Conservation (phyloP, 92 coral and sea anemone genomes). For the Epizoanthus ramosus region DNA sequence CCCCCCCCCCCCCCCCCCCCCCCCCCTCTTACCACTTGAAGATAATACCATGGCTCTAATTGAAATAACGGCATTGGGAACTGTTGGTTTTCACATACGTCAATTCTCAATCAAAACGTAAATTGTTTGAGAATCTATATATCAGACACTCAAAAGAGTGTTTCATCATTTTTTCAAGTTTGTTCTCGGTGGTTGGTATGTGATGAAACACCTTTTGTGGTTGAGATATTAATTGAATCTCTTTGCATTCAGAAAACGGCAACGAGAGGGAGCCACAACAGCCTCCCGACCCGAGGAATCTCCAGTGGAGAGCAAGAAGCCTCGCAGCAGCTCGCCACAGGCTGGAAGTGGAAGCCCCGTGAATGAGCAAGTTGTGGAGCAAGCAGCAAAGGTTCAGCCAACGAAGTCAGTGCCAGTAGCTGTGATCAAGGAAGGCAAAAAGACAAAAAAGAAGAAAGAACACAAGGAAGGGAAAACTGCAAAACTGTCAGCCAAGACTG, state of each 20-base stretch:
- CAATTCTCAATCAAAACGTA: too few species aligned
- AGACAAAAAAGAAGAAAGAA: conserved; percentile 78
- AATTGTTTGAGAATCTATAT: too few species aligned
- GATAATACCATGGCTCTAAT: too few species aligned
- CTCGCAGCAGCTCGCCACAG: conserved; percentile 70
- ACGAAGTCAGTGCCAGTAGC: conserved; percentile 37
- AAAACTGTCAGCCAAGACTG: conserved; percentile 42
- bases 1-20: too few species aligned
- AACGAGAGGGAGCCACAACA: conserved; percentile 60
- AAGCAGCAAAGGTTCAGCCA: conserved; percentile 55
- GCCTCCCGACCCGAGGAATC: conserved; percentile 71
- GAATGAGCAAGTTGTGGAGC: conserved; percentile 37
- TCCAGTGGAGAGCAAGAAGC: conserved; percentile 70
- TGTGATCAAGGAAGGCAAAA: conserved; percentile 59
- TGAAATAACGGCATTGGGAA: too few species aligned
- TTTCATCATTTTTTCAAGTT: too few species aligned
- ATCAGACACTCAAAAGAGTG: too few species aligned
- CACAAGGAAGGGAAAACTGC: conserved; percentile 67
- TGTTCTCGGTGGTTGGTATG: too few species aligned
- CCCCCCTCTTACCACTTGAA: too few species aligned
- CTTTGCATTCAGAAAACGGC: conserved; percentile 72
- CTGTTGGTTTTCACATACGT: too few species aligned
- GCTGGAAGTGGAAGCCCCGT: conserved; percentile 41
- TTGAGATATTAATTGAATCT: not conserved
- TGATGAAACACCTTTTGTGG: not conserved